A percentile compares a stretch with the other conserved stretches of the same genome.
phyloP scores from a whole-genome alignment of 2,113 vertebrate species.

The Plectropomus leopardus region DNA sequence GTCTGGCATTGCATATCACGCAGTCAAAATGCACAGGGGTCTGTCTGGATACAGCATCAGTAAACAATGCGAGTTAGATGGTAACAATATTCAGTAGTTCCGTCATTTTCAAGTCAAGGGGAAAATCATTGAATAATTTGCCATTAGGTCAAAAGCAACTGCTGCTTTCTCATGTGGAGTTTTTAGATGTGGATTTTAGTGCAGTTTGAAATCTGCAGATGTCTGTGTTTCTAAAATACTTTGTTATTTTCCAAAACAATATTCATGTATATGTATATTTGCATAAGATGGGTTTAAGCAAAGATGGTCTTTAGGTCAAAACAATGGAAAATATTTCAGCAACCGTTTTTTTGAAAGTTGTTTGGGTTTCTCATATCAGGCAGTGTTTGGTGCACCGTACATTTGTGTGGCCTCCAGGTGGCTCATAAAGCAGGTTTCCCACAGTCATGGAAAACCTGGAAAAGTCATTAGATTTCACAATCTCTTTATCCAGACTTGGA shows the following conservation, averaged over 20 bases:
- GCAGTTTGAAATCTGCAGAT: conserved; percentile 36
- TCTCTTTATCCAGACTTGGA: too few species aligned
- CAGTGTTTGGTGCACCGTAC: background rate
- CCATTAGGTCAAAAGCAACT: conserved; percentile 46
- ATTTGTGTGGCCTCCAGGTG: background rate
- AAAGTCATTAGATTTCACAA: too few species aligned
- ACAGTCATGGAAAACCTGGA: too few species aligned
- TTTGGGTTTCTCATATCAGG: background rate
- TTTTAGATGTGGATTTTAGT: conserved; percentile 15
- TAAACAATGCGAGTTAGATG: conserved; percentile 61
- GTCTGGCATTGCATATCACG: conserved; percentile 53
- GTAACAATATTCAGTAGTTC: conserved; percentile 36
- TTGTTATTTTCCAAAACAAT: background rate
- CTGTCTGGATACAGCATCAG: conserved; percentile 52
- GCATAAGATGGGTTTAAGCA: background rate
- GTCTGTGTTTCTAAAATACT: background rate
- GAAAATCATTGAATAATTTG: conserved; percentile 35
- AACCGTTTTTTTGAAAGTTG: background rate
- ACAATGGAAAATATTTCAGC: background rate
- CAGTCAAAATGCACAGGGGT: conserved; percentile 30
- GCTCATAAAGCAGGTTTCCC: too few species aligned
- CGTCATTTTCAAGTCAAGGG: conserved; percentile 39
- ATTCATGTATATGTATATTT: too few species aligned
- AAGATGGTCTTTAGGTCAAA: background rate
- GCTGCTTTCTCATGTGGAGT: background rate